phyloP scores from a whole-genome alignment of 35 echinoderm and acorn worm species.

The Ptychodera flava region DNA sequence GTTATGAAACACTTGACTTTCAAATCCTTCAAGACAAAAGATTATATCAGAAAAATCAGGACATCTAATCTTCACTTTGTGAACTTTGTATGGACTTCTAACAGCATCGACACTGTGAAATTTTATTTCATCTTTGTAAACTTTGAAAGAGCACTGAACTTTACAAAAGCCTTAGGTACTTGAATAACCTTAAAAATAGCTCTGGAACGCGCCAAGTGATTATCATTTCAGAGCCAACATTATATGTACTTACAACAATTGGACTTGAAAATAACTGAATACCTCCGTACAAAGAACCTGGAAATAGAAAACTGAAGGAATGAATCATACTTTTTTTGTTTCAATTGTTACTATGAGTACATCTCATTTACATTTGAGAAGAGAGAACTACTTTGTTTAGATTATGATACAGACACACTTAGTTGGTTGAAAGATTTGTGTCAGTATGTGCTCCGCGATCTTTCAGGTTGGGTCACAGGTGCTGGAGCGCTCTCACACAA shows the following conservation, averaged over 20 bases:
- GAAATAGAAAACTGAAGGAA: slow-evolving; percentile 17
- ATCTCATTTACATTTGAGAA: not conserved
- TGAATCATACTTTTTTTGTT: not conserved
- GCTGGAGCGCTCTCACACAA: not conserved
- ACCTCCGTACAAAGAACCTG: slow-evolving; percentile 70
- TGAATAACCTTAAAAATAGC: not conserved
- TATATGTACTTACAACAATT: slow-evolving; percentile 47
- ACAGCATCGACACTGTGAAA: too few species aligned
- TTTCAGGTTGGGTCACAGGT: not conserved
- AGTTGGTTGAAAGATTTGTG: not conserved
- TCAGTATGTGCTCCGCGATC: not conserved
- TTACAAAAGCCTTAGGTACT: not conserved
- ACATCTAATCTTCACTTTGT: not conserved
- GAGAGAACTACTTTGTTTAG: not conserved
- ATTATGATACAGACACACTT: not conserved
- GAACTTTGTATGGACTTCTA: not conserved
- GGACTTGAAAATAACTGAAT: slow-evolving; percentile 73
- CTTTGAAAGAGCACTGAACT: not conserved
- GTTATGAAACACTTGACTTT: too few species aligned
- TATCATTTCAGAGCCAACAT: not conserved
- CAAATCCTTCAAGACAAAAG: too few species aligned
- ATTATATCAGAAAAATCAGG: not conserved
- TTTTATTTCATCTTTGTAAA: not conserved
- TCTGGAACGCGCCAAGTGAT: not conserved
- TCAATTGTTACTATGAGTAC: not conserved